Evolutionary conservation across 2,888 invertebrate species (phyloP).

Genomic region (Parnassius mnemosyne): DNA sequence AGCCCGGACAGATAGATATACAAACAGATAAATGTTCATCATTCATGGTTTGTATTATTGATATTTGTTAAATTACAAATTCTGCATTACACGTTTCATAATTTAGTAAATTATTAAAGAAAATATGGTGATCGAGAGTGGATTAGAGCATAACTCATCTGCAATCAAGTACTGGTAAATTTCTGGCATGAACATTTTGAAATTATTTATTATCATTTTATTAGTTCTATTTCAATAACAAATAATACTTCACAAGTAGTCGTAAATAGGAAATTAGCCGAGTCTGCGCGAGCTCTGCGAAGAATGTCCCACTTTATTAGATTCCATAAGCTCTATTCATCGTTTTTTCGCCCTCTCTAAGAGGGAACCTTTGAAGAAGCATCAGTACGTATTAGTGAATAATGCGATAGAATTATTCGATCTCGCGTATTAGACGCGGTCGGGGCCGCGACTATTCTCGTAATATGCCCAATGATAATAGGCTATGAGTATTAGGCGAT

Average conservation of each 20-base stretch:
- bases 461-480: slow-evolving; percentile 72
- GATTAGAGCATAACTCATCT: too few relatives aligned
- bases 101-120: too few relatives aligned
- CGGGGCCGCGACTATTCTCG: slow-evolving; percentile 44
- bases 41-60: too few relatives aligned
- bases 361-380: slow-evolving; percentile 63
- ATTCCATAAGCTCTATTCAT: slow-evolving; percentile 76
- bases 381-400: slow-evolving; percentile 70
- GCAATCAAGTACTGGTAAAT: too few relatives aligned
- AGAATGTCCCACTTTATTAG: slow-evolving; percentile 76
- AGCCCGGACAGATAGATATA: too few relatives aligned
- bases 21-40: too few relatives aligned
- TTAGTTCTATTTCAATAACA: not conserved
- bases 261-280: slow-evolving; percentile 56
- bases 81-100: too few relatives aligned
- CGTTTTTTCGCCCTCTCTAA: slow-evolving; percentile 64
- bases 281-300: slow-evolving; percentile 48
- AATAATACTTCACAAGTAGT: slow-evolving; percentile 30
- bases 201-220: too few relatives aligned
- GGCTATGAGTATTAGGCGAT: slow-evolving; percentile 64
- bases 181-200: too few relatives aligned
- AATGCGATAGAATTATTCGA: slow-evolving; percentile 73
- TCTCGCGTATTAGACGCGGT: slow-evolving; percentile 63
- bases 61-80: too few relatives aligned
- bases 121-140: too few relatives aligned